phyloP scores from a whole-genome alignment of 2,888 invertebrate species.

The Cataglyphis cursor region DNA sequence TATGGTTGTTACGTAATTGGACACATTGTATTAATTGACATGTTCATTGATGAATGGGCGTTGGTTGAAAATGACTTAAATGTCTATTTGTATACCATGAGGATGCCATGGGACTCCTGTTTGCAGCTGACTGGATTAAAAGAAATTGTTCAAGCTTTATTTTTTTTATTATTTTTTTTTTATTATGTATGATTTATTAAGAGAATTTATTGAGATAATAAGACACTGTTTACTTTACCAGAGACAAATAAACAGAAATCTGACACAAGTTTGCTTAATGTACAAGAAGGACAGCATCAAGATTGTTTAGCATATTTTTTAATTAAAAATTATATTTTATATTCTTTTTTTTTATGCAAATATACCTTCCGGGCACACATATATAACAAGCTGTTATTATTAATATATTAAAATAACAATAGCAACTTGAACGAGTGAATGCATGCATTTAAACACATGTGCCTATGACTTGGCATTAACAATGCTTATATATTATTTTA shows the following conservation, averaged over 20 bases:
- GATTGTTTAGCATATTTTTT: neutral
- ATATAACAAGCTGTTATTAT: slow-evolving; percentile 29
- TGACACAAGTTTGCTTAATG: neutral
- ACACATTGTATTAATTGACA: slow-evolving; percentile 71
- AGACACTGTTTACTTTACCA: neutral
- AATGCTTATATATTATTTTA: slow-evolving; percentile 82
- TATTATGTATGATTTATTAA: neutral
- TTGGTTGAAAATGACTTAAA: slow-evolving; percentile 44
- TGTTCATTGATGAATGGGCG: slow-evolving; percentile 42
- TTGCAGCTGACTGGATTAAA: neutral
- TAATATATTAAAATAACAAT: slow-evolving; percentile 19
- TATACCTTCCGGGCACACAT: slow-evolving; percentile 8
- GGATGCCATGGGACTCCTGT: neutral
- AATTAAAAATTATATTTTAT: neutral
- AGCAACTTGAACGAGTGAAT: slow-evolving; percentile 57
- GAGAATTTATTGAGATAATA: neutral
- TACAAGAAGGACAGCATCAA: neutral
- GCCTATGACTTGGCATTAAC: slow-evolving; percentile 58
- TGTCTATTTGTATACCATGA: neutral
- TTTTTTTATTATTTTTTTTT: neutral
- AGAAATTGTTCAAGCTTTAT: neutral
- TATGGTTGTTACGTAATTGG: slow-evolving; percentile 68
- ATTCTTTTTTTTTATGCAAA: neutral
- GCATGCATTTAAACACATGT: slow-evolving; percentile 76
- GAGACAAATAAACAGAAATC: neutral